Evolutionary conservation across 2,888 invertebrate species (phyloP).

Genomic region (Eupithecia dodoneata): DNA sequence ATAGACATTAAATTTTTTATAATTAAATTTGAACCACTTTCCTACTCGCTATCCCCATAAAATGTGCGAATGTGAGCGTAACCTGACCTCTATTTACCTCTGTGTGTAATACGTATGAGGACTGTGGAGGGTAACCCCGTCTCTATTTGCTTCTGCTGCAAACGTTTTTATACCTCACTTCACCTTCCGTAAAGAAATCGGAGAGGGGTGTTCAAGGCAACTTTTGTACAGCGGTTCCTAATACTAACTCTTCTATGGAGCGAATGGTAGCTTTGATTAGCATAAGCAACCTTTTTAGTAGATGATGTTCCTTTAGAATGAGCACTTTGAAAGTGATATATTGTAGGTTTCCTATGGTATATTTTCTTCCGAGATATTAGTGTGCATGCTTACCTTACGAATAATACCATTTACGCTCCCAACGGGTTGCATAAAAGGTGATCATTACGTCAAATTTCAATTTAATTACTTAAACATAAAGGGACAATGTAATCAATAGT

Average conservation of each 20-base stretch:
- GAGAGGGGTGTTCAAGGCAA: too few species aligned
- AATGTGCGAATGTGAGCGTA: too few species aligned
- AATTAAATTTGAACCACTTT: too few species aligned
- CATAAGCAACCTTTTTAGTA: neutral
- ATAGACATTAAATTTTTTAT: too few species aligned
- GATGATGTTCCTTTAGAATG: neutral
- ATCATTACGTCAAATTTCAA: slow-evolving; percentile 80
- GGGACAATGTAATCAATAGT: slow-evolving; percentile 78
- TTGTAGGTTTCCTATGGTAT: slow-evolving; percentile 17
- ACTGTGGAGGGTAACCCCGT: too few species aligned
- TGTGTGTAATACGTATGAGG: too few species aligned
- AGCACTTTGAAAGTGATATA: neutral
- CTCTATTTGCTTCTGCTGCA: too few species aligned
- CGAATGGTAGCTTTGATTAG: slow-evolving; percentile 1
- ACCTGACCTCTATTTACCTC: too few species aligned
- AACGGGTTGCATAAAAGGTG: slow-evolving; percentile 83
- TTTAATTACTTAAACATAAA: slow-evolving; percentile 76
- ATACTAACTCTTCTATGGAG: neutral
- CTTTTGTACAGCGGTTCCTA: too few species aligned
- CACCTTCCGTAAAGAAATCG: too few species aligned
- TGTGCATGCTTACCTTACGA: slow-evolving; percentile 82
- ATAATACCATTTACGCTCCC: slow-evolving; percentile 83
- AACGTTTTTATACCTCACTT: too few species aligned
- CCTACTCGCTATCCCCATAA: too few species aligned
- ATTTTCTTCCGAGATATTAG: slow-evolving; percentile 48